Base-by-base conservation (phyloP, 2,797 vertebrate genomes). In the Synanceia verrucosa region DNA sequence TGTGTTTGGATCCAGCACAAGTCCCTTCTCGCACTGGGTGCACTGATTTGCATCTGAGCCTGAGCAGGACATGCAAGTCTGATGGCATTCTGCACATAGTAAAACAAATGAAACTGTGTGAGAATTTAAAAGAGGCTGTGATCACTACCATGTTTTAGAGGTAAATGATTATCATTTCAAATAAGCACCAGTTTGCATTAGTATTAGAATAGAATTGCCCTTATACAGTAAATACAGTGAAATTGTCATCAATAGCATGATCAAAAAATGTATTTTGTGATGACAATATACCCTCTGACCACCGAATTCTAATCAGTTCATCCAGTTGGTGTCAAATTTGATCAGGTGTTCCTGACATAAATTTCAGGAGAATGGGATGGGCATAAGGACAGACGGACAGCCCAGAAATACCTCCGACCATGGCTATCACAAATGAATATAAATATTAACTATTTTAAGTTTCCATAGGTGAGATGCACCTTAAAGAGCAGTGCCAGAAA, bases 21-120 rank as follows among this genome's bases (percentile, higher is more conserved):
- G 91, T 23, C 91, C 93, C 43, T 73, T 91, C 76, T 94, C 87
- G 18, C 95, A 95, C 70, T 91, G 91, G 6, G 78, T 89, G 78
- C 95, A 96, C 76, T 95, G 93, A 70, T 91, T 94, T 55, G 93
- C 73, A 0, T 92, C 89, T 0, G 94, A 81, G 5, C 95, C 94
- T 0, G 75, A 86, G 83, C 95, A 95, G 63, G 75, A 89, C 4
- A 82, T 64, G 47, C 95, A 95, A 0, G 95, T 95, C 84, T 90
- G 93, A 70, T 96, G 94, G 64, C 95, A 96, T 65, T 96, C 94
- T 96, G 81, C 37, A 77, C 10, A 71, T 2, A 55, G 52, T 37
- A 13, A 76, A 31, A 77, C 13, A 59, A n/a, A 41, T 46, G 0
- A 47, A 9, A 34, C 6, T 23, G n/a, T 0, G 1, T 70, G 14